These are phyloP conservation scores for Macrosiphum euphorbiae DNA, from an alignment of 2,888 invertebrate species.

Conservation along the genomic window DNA sequence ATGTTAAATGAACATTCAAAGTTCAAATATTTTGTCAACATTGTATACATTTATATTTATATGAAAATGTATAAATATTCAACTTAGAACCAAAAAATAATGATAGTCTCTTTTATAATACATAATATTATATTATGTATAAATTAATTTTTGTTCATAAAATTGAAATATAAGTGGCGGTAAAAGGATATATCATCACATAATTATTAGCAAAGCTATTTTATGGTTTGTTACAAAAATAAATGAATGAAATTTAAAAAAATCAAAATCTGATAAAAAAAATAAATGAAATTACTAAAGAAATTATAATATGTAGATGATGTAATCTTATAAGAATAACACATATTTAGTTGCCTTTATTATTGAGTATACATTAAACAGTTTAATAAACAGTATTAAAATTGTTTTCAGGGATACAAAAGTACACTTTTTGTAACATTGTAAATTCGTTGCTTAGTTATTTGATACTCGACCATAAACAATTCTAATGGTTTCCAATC, in stretches of 20 bases:
- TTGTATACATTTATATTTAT: not conserved
- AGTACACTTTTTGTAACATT: not conserved
- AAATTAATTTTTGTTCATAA: not conserved
- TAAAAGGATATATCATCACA: not conserved
- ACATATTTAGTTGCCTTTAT: not conserved
- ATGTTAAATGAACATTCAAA: not conserved
- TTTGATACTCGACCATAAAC: not conserved
- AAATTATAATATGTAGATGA: not conserved
- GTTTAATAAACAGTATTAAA: not conserved
- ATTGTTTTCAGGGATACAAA: too few relatives aligned
- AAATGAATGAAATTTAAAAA: not conserved
- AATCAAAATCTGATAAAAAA: too few relatives aligned
- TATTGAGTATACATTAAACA: not conserved
- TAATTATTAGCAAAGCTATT: not conserved
- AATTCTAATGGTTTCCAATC: not conserved
- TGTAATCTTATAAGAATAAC: not conserved
- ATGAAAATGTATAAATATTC: not conserved
- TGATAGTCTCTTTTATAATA: not conserved
- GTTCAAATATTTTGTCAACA: not conserved
- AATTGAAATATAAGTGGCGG: not conserved
- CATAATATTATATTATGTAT: not conserved
- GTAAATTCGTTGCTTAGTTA: too few relatives aligned
- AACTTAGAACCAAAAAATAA: not conserved
- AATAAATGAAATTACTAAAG: not conserved
- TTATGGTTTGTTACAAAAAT: not conserved